These are phyloP conservation scores for Cyanoderma ruficeps DNA, from an alignment of 2,113 vertebrate genomes.

Conservation along the genomic window DNA sequence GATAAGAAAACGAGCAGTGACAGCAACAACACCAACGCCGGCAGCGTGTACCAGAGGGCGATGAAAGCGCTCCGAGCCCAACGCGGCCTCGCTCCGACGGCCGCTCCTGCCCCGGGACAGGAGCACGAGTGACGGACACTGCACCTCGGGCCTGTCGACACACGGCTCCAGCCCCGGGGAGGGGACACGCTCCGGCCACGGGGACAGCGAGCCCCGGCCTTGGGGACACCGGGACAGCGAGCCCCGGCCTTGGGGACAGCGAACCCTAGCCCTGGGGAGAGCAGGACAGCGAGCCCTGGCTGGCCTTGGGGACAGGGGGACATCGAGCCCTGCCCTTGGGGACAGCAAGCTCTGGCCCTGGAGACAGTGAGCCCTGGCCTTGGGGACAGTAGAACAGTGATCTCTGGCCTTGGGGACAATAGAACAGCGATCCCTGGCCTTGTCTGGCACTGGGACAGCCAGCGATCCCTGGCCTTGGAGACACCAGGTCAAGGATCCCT, in stretches of 20 bases:
- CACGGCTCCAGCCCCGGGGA: too few relatives aligned
- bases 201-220: too few relatives aligned
- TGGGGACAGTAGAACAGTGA: not conserved
- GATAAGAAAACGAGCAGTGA: not conserved
- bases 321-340: too few relatives aligned
- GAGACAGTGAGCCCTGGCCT: not conserved
- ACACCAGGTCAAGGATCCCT: not conserved
- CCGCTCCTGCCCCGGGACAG: too few relatives aligned
- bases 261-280: accelerated
- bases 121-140: not conserved
- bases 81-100: too few relatives aligned
- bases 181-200: too few relatives aligned
- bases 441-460: not conserved
- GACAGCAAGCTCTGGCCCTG: too few relatives aligned
- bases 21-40: not conserved
- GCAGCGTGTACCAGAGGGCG: not conserved
- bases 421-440: not conserved
- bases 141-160: not conserved
- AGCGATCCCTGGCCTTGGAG: not conserved
- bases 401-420: not conserved
- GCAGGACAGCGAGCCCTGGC: too few relatives aligned
- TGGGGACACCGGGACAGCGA: too few relatives aligned
- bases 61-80: not conserved
- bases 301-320: not conserved
- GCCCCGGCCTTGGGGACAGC: not conserved